Evolutionary conservation across 2,797 vertebrate species (phyloP).

Genomic region (Cetoscarus ocellatus): DNA sequence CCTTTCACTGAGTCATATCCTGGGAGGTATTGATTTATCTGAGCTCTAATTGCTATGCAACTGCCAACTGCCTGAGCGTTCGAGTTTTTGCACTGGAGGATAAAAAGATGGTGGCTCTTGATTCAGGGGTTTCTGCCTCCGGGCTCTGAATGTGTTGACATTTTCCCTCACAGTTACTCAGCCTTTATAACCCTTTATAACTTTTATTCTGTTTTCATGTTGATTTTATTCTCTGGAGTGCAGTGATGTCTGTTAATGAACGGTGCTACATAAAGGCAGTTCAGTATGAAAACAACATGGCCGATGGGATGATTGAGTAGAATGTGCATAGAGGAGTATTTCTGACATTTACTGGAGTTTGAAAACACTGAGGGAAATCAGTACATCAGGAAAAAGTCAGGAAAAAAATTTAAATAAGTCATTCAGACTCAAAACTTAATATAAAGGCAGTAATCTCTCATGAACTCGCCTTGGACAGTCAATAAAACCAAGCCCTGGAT

Average conservation of each 20-base stretch:
- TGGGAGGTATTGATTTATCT: constrained; percentile 64
- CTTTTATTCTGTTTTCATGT: constrained; percentile 24
- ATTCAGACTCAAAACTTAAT: neutral
- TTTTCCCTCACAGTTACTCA: constrained; percentile 43
- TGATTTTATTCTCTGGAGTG: constrained; percentile 18
- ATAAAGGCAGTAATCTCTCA: neutral
- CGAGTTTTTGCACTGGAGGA: constrained; percentile 47
- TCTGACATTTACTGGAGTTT: neutral
- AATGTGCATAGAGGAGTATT: neutral
- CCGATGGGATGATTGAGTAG: neutral
- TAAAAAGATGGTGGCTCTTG: constrained; percentile 47
- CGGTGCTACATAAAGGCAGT: neutral
- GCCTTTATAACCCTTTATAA: constrained; percentile 35
- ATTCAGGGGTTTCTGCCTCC: constrained; percentile 40
- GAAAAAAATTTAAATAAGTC: too few relatives aligned
- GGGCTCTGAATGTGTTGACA: constrained; percentile 52
- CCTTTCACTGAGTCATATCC: constrained; percentile 54
- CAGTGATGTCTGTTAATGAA: constrained; percentile 26
- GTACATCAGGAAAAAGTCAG: too few relatives aligned
- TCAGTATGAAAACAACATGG: neutral
- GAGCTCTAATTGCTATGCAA: constrained; percentile 61
- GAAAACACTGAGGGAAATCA: neutral
- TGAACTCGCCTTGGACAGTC: neutral
- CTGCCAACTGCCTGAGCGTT: constrained; percentile 55
- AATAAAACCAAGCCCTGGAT: neutral